A percentile compares a stretch with the other conserved stretches of the same genome.
Conservation (phyloP, 2,888 invertebrate genomes). For the Argyresthia goedartella region DNA sequence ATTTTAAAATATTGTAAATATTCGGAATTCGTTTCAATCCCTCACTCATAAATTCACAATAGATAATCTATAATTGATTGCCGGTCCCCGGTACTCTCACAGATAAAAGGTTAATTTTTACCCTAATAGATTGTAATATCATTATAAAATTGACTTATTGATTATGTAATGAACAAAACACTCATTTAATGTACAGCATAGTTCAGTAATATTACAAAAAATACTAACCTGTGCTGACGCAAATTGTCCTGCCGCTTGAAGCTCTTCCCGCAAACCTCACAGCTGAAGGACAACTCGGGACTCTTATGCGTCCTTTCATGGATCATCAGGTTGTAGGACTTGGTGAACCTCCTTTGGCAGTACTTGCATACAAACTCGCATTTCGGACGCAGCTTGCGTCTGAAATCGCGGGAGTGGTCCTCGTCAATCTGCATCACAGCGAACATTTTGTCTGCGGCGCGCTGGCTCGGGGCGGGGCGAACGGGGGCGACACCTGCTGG, state of each 20-base stretch:
- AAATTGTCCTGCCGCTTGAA: conserved; percentile 98
- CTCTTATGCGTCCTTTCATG: conserved; percentile 99
- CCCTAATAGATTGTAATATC: no score
- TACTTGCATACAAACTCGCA: conserved; percentile 99
- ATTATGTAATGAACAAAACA: no score
- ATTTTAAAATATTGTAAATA: no score
- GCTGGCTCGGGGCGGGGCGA: conserved; percentile 65
- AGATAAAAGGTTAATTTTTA: no score
- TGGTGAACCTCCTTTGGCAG: conserved; percentile 97
- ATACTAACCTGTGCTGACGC: conserved; percentile 89
- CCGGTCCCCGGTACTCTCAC: no score
- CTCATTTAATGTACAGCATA: no score
- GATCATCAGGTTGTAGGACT: conserved; percentile 98
- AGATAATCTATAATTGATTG: no score
- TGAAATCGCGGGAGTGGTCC: conserved; percentile 87
- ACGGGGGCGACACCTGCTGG: conserved; percentile 38
- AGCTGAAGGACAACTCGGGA: conserved; percentile 95
- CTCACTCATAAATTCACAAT: no score
- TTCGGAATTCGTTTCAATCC: no score
- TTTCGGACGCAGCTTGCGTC: conserved; percentile 91
- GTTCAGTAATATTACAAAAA: conserved; percentile 4
- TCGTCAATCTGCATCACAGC: conserved; percentile 93
- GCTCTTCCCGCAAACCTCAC: conserved; percentile 97
- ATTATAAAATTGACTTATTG: no score
- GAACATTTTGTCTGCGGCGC: conserved; percentile 80